These are phyloP conservation scores for Paracanthobrama guichenoti DNA, from an alignment of 2,113 vertebrate genomes.

Conservation along the genomic window DNA sequence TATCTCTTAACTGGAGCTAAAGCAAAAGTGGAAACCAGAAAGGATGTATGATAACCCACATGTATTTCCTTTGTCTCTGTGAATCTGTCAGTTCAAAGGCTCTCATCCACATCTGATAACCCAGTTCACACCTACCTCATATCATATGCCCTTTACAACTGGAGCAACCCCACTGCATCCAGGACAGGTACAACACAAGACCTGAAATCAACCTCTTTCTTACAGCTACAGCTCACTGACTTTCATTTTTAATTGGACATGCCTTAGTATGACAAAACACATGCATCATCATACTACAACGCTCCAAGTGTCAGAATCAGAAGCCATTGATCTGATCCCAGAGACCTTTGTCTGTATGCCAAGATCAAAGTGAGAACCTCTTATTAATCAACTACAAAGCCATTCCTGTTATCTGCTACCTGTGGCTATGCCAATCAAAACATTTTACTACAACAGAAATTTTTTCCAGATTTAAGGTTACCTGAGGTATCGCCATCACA, in stretches of 20 bases:
- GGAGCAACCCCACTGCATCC: background rate
- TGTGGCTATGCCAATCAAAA: constrained; percentile 51
- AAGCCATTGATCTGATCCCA: constrained; percentile 36
- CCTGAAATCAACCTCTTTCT: background rate
- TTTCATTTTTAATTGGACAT: constrained; percentile 47
- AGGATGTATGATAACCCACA: constrained; percentile 34
- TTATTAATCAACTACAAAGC: constrained; percentile 61
- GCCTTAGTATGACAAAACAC: background rate
- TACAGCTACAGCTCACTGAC: background rate
- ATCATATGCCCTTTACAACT: constrained; percentile 55
- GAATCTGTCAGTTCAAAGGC: constrained; percentile 66
- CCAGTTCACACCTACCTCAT: constrained; percentile 42
- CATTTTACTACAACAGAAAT: constrained; percentile 3
- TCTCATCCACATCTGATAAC: constrained; percentile 51
- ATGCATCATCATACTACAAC: background rate
- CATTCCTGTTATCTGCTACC: constrained; percentile 47
- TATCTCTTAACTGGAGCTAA: constrained; percentile 32
- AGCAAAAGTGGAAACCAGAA: constrained; percentile 12
- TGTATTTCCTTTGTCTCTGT: constrained; percentile 60
- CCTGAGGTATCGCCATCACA: constrained; percentile 37
- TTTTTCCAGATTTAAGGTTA: constrained; percentile 39
- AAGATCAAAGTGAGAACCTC: constrained; percentile 65
- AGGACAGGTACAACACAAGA: background rate
- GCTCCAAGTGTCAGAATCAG: background rate
- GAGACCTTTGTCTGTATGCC: background rate